phyloP scores from a whole-genome alignment of 2,797 vertebrate genomes.

The Anas bahamensis region DNA sequence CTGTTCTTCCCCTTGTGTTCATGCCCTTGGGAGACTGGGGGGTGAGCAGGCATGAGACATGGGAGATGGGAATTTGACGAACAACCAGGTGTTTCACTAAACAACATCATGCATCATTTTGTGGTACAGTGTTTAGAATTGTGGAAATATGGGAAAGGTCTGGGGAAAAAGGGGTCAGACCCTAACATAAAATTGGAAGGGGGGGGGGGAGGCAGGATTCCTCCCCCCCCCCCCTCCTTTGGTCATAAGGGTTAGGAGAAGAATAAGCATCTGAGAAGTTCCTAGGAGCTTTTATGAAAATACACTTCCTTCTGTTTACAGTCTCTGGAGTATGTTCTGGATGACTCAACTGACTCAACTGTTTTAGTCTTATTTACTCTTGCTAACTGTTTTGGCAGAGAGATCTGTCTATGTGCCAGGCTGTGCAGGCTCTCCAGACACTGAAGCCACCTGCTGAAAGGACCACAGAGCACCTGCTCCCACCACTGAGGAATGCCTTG shows the following conservation, averaged over 20 bases:
- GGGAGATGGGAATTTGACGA: background rate
- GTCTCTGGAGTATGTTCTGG: background rate
- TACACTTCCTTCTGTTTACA: background rate
- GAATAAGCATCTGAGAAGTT: background rate
- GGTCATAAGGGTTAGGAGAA: background rate
- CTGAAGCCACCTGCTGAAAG: background rate
- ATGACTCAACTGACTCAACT: background rate
- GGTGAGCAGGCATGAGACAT: fast-evolving
- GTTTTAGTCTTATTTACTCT: background rate
- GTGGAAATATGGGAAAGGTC: background rate
- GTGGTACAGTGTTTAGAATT: background rate
- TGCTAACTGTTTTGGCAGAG: background rate
- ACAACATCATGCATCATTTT: background rate
- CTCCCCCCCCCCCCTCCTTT: background rate
- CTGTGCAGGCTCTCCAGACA: background rate
- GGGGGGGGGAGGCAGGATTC: too few species aligned
- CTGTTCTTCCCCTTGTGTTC: background rate
- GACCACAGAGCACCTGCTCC: background rate
- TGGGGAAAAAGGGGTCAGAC: background rate
- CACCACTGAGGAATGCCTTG: background rate
- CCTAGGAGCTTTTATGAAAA: background rate
- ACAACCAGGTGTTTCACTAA: background rate
- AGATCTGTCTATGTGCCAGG: background rate
- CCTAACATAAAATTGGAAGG: background rate
- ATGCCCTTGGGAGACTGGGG: background rate